Base-by-base conservation (phyloP, 2,888 invertebrate species). In the Pocota personata region DNA sequence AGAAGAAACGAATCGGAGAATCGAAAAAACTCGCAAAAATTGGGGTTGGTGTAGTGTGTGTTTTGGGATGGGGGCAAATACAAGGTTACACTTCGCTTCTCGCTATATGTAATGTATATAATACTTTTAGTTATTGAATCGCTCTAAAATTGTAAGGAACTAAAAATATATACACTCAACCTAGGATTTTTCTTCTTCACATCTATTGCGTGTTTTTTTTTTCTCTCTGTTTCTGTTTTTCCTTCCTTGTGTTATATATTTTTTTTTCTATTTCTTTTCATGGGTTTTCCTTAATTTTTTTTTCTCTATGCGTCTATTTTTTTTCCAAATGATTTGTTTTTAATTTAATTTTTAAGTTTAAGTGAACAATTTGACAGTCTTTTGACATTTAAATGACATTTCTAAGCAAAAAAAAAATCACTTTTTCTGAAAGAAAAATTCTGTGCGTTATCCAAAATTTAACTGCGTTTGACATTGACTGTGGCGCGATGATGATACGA, bases 111-210 rank as follows among this genome's bases (percentile, higher is more conserved):
- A 89, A 87, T 89, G 88, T 89, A 89, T 89, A 89, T 89, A 89
- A 88, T 88, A 88, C 89, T 87, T 90, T 90, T 89, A 90, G 89
- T 90, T 89, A 90, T 89, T 90, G 89, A 90, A 89, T 89, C 89
- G 89, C 89, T 89, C 88, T 89, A 90, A 90, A 89, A 90, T 89
- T 90, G 89, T 90, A 89, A 89, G 89, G 89, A 90, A 89, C 89
- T 89, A 88, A 88, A 88, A 88, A 88, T 87, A 87, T 84, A 84
- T 73, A 79, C 69, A 84, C 78, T 73, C 83, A 83, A 84, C 83
- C 78, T 84, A 78, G 78, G 83, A 64, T 84, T 75, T 83, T 78
- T 77, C 48, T 62, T 67, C 60, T 78, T 48, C 4, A 69, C 55
- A 73, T 83, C 83, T 78, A 78, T 83, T 78, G 72, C 72, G 67